Evolutionary conservation across 2,888 invertebrate genomes (phyloP).

Genomic region (Eudemis profundana): DNA sequence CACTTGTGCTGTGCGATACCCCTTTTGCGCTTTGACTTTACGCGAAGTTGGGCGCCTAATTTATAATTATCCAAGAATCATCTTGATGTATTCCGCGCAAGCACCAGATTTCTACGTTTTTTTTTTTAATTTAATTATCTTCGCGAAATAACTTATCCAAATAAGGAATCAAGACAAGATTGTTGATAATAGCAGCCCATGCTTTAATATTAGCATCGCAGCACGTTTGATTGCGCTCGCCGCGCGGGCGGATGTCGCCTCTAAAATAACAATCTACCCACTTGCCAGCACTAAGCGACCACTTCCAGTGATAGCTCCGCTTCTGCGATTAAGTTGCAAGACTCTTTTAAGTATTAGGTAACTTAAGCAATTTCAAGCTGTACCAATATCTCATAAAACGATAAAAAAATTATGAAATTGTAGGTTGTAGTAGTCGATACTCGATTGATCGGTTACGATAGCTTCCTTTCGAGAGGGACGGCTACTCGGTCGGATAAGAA

Average conservation of each 20-base stretch:
- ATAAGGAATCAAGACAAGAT: background rate
- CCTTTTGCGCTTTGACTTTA: too few relatives aligned
- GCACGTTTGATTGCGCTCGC: slow-evolving; percentile 50
- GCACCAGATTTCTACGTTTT: too few relatives aligned
- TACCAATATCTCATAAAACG: background rate
- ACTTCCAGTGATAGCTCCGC: slow-evolving; percentile 47
- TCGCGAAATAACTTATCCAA: background rate
- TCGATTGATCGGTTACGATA: slow-evolving; percentile 27
- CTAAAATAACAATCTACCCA: slow-evolving; percentile 57
- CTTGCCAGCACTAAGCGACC: slow-evolving; percentile 50
- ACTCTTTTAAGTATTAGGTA: slow-evolving; percentile 12
- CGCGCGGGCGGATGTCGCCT: slow-evolving; percentile 53
- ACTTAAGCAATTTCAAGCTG: background rate
- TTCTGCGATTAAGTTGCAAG: slow-evolving; percentile 16
- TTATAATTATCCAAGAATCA: too few relatives aligned
- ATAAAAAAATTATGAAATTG: slow-evolving; percentile 10
- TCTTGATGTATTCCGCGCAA: too few relatives aligned
- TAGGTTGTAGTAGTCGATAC: slow-evolving; percentile 10
- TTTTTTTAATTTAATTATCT: too few relatives aligned
- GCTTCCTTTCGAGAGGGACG: slow-evolving; percentile 36
- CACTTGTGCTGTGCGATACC: too few relatives aligned
- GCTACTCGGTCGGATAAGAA: slow-evolving; percentile 56
- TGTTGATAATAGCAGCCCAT: slow-evolving; percentile 2
- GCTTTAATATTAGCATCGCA: slow-evolving; percentile 49
- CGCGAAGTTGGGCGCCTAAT: too few relatives aligned